Percentiles rank a stretch among this genome's conserved stretches.
Conservation (phyloP, 2,113 vertebrate species). For the Embiotoca jacksoni region DNA sequence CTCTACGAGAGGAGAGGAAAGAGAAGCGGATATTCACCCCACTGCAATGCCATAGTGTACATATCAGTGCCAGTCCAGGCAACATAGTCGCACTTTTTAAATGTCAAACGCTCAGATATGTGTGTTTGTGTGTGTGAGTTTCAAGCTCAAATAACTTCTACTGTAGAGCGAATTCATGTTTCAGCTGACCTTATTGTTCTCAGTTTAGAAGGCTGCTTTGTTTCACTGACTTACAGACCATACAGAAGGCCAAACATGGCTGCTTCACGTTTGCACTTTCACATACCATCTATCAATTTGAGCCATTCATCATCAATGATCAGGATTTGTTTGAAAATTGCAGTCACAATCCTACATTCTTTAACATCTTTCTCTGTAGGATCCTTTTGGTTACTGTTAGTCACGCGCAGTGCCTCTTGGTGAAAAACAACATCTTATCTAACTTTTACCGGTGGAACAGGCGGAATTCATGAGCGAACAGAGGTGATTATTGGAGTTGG, state of each 20-base stretch:
- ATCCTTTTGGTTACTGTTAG: slow-evolving; percentile 20
- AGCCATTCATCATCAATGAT: neutral
- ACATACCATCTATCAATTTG: neutral
- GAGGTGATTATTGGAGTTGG: slow-evolving; percentile 68
- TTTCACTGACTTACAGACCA: slow-evolving; percentile 18
- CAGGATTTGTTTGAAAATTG: neutral
- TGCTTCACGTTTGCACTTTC: neutral
- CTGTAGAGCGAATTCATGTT: slow-evolving; percentile 44
- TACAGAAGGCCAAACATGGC: slow-evolving; percentile 7
- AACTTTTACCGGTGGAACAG: slow-evolving; percentile 46
- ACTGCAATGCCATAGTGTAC: slow-evolving; percentile 47
- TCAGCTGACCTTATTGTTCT: slow-evolving; percentile 49
- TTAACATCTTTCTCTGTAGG: slow-evolving; percentile 15
- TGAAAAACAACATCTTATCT: slow-evolving; percentile 45
- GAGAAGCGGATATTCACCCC: slow-evolving; percentile 58
- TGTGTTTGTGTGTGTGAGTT: slow-evolving; percentile 19
- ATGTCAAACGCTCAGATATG: slow-evolving; percentile 59
- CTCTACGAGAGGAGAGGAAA: slow-evolving; percentile 51
- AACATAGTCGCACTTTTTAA: slow-evolving; percentile 48
- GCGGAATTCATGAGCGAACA: slow-evolving; percentile 54
- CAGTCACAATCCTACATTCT: neutral
- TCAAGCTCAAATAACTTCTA: slow-evolving; percentile 28
- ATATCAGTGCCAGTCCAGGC: slow-evolving; percentile 59
- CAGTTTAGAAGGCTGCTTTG: neutral
- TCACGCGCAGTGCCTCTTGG: slow-evolving; percentile 6